Percentiles rank a stretch among this genome's conserved stretches.
Conservation (phyloP, 2,888 invertebrate genomes). For the Neuroscelio doddi region DNA sequence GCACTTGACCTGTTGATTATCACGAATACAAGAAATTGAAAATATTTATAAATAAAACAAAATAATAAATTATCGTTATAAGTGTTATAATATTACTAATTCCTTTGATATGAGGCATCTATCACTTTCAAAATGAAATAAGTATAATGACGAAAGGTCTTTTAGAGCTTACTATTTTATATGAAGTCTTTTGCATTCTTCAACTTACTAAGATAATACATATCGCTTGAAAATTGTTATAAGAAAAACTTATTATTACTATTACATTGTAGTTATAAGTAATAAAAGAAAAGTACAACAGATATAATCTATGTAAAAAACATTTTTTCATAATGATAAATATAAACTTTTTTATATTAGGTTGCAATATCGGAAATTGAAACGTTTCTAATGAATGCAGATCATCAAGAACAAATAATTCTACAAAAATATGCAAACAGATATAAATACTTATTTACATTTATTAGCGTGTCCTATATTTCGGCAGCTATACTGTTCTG, state of each 20-base stretch:
- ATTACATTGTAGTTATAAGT: too few species aligned
- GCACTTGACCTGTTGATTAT: too few species aligned
- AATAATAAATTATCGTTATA: too few species aligned
- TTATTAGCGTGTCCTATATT: conserved; percentile 50
- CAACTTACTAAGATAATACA: conserved; percentile 51
- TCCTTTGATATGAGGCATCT: conserved; percentile 50
- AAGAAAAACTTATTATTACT: too few species aligned
- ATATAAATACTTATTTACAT: conserved; percentile 50
- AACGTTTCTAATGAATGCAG: conserved; percentile 39
- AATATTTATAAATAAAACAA: too few species aligned
- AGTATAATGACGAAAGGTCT: conserved; percentile 51
- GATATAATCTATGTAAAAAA: neutral
- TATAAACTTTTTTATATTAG: too few species aligned
- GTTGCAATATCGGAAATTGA: conserved; percentile 49
- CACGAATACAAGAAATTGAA: too few species aligned
- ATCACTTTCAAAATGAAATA: conserved; percentile 48
- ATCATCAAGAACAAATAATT: conserved; percentile 36
- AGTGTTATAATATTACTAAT: conserved; percentile 48
- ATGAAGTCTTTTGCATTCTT: conserved; percentile 54
- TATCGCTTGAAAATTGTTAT: too few species aligned
- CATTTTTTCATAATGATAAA: neutral
- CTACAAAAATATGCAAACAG: conserved; percentile 54
- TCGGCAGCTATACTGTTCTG: conserved; percentile 49
- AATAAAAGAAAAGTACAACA: conserved; percentile 50
- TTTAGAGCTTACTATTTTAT: conserved; percentile 54